Conservation (phyloP, 2,888 invertebrate genomes). For the Erebia palarica region DNA sequence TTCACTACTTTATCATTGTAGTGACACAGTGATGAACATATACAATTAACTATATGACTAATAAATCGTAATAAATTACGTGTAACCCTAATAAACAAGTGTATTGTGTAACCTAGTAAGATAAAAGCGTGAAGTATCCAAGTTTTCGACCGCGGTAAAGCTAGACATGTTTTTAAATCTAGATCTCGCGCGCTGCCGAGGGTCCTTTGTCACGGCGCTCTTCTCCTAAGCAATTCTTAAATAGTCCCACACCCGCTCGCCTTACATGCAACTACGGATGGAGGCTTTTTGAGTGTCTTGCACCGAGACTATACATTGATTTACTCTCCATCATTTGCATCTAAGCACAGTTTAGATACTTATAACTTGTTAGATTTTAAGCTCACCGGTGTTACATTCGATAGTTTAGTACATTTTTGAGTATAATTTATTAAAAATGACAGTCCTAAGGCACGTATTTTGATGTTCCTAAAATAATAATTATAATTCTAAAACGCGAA, state of each 20-base stretch:
- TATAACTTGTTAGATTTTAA: too few species aligned
- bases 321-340: constrained; percentile 8
- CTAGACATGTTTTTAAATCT: constrained; percentile 39
- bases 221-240: constrained; percentile 61
- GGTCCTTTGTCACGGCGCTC: constrained; percentile 67
- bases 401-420: too few species aligned
- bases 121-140: constrained; percentile 34
- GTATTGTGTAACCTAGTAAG: constrained; percentile 34
- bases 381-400: too few species aligned
- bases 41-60: not conserved
- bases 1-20: too few species aligned
- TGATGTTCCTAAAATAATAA: too few species aligned
- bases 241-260: constrained; percentile 45
- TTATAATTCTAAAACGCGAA: too few species aligned
- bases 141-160: constrained; percentile 34
- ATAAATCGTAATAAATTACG: constrained; percentile 7
- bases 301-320: constrained; percentile 20
- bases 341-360: not conserved
- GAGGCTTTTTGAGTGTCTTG: constrained; percentile 16
- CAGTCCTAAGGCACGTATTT: too few species aligned
- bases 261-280: constrained; percentile 22
- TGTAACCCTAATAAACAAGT: constrained; percentile 39
- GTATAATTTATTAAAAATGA: too few species aligned
- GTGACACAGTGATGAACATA: too few species aligned
- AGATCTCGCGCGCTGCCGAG: constrained; percentile 50